Evolutionary conservation across 2,113 vertebrate genomes (phyloP), one percentile per base, ranked within the genome.

Genomic region (Ciconia stormi): DNA sequence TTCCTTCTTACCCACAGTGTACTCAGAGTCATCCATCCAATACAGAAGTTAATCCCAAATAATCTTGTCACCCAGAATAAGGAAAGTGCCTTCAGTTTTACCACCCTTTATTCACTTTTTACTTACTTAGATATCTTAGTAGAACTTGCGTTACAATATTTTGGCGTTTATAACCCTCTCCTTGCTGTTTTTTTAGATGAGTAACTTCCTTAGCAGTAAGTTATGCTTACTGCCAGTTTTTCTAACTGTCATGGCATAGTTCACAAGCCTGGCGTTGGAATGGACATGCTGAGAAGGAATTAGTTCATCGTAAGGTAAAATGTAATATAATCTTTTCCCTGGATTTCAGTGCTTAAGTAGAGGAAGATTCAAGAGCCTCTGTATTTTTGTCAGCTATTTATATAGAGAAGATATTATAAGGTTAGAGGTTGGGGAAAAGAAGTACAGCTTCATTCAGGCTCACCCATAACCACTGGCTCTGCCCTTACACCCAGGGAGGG

Each of bases 1-100:
- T 98, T 98, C 96, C 97, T 98, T 97, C 96, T 97, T 97, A 95
- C 93, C 97, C 98, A 96, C 98, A 98, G 90, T 95, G 96, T 98
- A 97, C 96, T 97, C 94, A 97, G 97, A 98, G 92, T 97, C 95
- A 96, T 97, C 97, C 96, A 96, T 97, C 95, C 95, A 97, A 94
- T 96, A 95, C 93, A 96, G 96, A 95, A 97, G 95, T 97, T 95
- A 98, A 98, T 98, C 96, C 96, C 95, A 97, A 97, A 96, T 97
- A 97, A 82, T 92, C 93, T 97, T 70, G 74, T 98, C 98, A 96
- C 98, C 89, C 94, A 96, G 59, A 97, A 95, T 5, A 94, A 87
- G 69, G 93, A 93, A 96, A 96, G 93, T 85, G 82, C 66, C 89
- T 97, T 94, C 88, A 92, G 42, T 87, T 90, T 93, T 85, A 63